phyloP scores from a whole-genome alignment of 2,888 invertebrate species.

The Alloplasta piceator region DNA sequence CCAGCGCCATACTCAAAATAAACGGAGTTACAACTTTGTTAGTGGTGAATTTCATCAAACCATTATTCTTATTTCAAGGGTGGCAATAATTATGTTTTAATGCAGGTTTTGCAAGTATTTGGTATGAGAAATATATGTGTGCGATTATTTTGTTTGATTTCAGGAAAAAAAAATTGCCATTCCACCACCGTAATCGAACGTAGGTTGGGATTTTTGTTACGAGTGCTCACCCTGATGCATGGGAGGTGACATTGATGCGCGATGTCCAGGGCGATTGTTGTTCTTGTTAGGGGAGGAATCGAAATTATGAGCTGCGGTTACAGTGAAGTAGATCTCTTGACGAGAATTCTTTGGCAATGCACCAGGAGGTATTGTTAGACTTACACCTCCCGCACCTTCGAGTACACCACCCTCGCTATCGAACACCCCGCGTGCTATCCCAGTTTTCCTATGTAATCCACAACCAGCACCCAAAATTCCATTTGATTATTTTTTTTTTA shows the following conservation, averaged over 20 bases:
- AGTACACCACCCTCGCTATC: conserved; percentile 92
- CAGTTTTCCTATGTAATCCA: conserved; percentile 75
- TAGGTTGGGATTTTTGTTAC: conserved; percentile 37
- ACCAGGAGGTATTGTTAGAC: conserved; percentile 93
- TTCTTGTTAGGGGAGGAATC: conserved; percentile 85
- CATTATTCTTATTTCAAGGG: too few species aligned
- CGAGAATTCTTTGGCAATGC: conserved; percentile 92
- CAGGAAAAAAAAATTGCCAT: conserved; percentile 8
- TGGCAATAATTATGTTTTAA: too few species aligned
- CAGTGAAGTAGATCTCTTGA: conserved; percentile 97
- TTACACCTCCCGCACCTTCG: conserved; percentile 95
- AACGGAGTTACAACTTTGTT: too few species aligned
- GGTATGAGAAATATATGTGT: too few species aligned
- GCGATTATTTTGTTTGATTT: too few species aligned
- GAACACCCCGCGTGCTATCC: conserved; percentile 85
- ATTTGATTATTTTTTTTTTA: conserved; percentile 67
- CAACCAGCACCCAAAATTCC: conserved; percentile 68
- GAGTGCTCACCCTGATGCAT: conserved; percentile 78
- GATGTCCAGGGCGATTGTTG: conserved; percentile 75
- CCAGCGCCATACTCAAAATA: too few species aligned
- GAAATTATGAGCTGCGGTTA: conserved; percentile 92
- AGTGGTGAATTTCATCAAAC: too few species aligned
- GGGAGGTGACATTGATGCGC: conserved; percentile 79
- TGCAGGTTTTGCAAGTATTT: too few species aligned
- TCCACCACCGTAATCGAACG: conserved; percentile 59